These are phyloP conservation scores for Struthidea cinerea DNA, from an alignment of 2,113 vertebrate species.

Conservation along the genomic window DNA sequence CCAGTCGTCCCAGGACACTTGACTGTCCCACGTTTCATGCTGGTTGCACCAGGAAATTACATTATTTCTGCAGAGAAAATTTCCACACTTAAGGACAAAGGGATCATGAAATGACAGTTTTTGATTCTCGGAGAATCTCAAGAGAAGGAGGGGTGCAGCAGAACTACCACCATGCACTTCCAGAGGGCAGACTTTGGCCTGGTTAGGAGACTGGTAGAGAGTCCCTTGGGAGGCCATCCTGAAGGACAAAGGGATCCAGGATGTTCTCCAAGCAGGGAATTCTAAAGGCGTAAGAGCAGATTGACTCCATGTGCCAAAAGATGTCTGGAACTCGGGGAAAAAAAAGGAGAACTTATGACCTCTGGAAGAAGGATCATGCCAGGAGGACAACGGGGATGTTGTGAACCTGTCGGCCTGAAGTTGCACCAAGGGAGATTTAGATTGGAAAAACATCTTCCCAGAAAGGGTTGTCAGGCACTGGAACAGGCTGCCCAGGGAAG, in stretches of 20 bases:
- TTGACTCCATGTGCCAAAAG: neutral
- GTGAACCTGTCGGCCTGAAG: rapidly evolving
- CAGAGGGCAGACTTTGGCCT: neutral
- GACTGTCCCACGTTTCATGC: neutral
- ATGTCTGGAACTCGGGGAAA: rapidly evolving
- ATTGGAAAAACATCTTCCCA: neutral
- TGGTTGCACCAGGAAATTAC: neutral
- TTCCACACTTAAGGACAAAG: neutral
- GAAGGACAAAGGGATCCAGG: neutral
- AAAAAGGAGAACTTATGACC: neutral
- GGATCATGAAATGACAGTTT: neutral
- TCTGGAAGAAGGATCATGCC: neutral
- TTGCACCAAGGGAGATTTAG: neutral
- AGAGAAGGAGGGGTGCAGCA: neutral
- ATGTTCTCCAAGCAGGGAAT: neutral
- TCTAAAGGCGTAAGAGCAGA: neutral
- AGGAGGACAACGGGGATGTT: neutral
- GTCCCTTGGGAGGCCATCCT: neutral
- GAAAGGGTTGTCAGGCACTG: neutral
- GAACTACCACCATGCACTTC: neutral
- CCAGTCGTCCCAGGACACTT: neutral
- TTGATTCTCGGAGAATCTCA: neutral
- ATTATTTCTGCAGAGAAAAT: neutral
- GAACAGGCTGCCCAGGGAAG: neutral
- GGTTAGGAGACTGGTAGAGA: neutral